Evolutionary conservation across 1,140 invertebrate species (phyloP).

Genomic region (Parasteatoda tepidariorum): DNA sequence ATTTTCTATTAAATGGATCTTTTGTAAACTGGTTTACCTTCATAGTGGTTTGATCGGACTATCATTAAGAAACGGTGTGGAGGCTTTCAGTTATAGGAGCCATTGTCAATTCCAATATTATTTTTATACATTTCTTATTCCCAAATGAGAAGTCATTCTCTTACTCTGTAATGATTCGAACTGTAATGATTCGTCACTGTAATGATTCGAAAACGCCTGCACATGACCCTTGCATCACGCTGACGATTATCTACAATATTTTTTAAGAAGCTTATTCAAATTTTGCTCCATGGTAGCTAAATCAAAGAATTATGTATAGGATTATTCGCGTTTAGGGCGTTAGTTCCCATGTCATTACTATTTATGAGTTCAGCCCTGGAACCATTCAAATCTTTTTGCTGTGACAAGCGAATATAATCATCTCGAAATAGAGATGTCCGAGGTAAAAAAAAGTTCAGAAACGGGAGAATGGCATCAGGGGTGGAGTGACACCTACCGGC

Average conservation of each 20-base stretch:
- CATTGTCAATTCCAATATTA: no score
- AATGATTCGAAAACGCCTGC: no score
- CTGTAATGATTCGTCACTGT: no score
- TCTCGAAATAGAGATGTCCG: constrained; percentile 47
- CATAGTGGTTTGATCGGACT: no score
- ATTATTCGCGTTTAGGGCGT: constrained; percentile 11
- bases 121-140: no score
- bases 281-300: not conserved
- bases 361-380: constrained; percentile 21
- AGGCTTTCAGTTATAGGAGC: no score
- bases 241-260: constrained; percentile 35
- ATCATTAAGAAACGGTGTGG: no score
- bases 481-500: constrained; percentile 40
- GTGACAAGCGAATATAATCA: constrained; percentile 30
- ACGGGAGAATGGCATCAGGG: constrained; percentile 31
- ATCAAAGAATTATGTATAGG: not conserved
- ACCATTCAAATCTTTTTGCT: constrained; percentile 35
- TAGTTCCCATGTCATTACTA: constrained; percentile 50
- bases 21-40: no score
- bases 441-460: not conserved
- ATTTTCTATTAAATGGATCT: no score
- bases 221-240: not conserved
- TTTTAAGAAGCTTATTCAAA: constrained; percentile 48
- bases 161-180: no score
- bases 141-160: no score